Evolutionary conservation across 35 echinoderm and acorn worm species (phyloP).

Genomic region (Ophiothrix spiculata): DNA sequence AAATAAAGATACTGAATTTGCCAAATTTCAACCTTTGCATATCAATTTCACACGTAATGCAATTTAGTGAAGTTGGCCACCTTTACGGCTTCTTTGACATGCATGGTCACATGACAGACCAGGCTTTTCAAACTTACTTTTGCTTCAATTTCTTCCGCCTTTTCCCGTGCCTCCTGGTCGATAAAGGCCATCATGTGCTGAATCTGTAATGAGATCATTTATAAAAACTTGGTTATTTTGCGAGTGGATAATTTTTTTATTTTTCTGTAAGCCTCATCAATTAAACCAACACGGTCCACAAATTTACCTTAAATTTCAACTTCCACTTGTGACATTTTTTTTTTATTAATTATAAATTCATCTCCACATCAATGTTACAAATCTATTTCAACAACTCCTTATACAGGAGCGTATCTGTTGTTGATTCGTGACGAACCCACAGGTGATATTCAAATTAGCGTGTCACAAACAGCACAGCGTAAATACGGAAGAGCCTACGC

Average conservation of each 20-base stretch:
- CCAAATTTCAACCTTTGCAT: too few relatives aligned
- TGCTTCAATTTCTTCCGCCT: slow-evolving; percentile 97
- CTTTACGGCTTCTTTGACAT: too few relatives aligned
- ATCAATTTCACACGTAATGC: too few relatives aligned
- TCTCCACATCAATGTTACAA: not conserved
- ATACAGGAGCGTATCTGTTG: too few relatives aligned
- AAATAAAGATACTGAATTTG: too few relatives aligned
- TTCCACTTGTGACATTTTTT: not conserved
- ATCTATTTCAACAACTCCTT: too few relatives aligned
- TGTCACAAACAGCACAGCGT: too few relatives aligned
- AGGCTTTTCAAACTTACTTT: slow-evolving; percentile 77
- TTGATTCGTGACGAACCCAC: too few relatives aligned
- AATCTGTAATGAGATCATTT: slow-evolving; percentile 67
- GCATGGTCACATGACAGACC: too few relatives aligned
- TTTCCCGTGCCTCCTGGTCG: slow-evolving; percentile 91
- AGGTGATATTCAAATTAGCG: too few relatives aligned
- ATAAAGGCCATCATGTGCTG: slow-evolving; percentile 99
- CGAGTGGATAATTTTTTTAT: not conserved
- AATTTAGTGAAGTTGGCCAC: too few relatives aligned
- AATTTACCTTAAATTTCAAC: not conserved
- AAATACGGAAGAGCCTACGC: too few relatives aligned
- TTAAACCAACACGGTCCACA: not conserved
- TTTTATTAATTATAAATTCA: not conserved
- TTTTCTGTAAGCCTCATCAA: not conserved
- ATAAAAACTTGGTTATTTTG: not conserved